Percentiles rank a stretch among this genome's conserved stretches.
These are phyloP conservation scores for Prenolepis imparis DNA, from an alignment of 2,888 invertebrate species.

Conservation along the genomic window DNA sequence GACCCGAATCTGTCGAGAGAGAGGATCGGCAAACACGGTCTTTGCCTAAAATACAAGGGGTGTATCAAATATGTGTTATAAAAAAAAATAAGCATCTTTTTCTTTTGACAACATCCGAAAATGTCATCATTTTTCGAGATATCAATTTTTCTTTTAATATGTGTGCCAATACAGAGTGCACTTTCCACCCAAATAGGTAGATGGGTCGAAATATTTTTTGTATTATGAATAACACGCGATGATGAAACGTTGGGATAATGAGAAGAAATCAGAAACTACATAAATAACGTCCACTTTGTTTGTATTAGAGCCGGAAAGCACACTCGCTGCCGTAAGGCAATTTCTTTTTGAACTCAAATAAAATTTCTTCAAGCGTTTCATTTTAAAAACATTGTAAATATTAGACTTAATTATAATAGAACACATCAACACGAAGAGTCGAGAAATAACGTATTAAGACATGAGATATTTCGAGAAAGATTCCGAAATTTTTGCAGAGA, in stretches of 20 bases:
- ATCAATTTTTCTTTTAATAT: not conserved
- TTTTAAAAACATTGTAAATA: not conserved
- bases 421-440: not conserved
- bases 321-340: not conserved
- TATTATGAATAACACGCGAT: not conserved
- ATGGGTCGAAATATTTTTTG: not conserved
- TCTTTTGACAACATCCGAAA: not conserved
- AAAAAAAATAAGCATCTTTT: not conserved
- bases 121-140: not conserved
- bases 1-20: conserved; percentile 3
- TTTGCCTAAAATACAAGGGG: not conserved
- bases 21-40: not conserved
- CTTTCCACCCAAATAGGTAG: not conserved
- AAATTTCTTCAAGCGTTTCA: not conserved
- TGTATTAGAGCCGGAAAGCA: not conserved
- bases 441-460: not conserved
- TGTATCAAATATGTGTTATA: not conserved
- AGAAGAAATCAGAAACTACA: not conserved
- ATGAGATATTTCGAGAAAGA: not conserved
- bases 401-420: not conserved
- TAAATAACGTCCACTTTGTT: not conserved
- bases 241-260: not conserved
- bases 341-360: not conserved
- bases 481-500: not conserved
- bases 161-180: not conserved